Evolutionary conservation across 2,113 vertebrate genomes (phyloP).

Genomic region (Sorex fumeus): DNA sequence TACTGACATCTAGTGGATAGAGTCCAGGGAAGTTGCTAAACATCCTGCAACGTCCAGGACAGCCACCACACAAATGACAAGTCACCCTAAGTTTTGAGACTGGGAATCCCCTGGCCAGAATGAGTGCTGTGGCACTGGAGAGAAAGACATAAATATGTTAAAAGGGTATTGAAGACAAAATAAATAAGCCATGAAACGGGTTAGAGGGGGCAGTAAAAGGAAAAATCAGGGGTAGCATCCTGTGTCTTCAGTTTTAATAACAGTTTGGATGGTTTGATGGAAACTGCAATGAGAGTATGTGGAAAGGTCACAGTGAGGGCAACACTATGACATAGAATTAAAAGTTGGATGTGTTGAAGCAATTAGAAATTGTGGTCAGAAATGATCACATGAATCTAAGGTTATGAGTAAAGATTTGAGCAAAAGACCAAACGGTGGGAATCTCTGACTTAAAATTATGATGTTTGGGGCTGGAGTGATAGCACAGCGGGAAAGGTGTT

Average conservation of each 20-base stretch:
- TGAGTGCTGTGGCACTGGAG: not conserved
- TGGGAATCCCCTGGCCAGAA: not conserved
- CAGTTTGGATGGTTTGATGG: not conserved
- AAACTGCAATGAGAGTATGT: not conserved
- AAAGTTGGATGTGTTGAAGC: not conserved
- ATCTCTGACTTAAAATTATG: not conserved
- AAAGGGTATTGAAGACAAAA: not conserved
- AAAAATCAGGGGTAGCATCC: not conserved
- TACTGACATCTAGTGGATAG: conserved; percentile 79
- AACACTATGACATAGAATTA: not conserved
- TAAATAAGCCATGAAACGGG: not conserved
- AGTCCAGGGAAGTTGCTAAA: not conserved
- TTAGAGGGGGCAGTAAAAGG: not conserved
- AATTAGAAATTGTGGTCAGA: not conserved
- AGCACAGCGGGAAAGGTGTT: too few relatives aligned
- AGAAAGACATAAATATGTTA: not conserved
- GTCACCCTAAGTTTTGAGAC: not conserved
- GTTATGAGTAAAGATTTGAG: not conserved
- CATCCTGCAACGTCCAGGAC: not conserved
- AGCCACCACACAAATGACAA: not conserved
- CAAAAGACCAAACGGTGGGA: not conserved
- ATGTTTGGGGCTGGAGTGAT: too few relatives aligned
- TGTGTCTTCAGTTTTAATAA: not conserved
- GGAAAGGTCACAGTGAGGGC: not conserved
- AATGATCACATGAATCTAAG: not conserved